Base-by-base conservation (phyloP, 2,797 vertebrate genomes). In the Centropyge bicolor region DNA sequence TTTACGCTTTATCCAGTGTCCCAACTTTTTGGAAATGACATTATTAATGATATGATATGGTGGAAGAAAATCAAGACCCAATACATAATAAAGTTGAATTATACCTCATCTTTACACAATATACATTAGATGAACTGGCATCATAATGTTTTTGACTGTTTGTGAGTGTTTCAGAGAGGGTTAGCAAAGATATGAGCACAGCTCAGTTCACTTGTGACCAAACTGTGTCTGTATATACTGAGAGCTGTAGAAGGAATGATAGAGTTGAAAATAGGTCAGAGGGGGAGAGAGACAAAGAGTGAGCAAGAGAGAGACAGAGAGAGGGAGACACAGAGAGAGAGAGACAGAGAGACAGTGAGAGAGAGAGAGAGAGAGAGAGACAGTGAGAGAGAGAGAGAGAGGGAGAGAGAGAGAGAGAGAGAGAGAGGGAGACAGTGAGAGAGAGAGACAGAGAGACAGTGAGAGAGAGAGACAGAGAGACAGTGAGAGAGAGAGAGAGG, bases 231-330 rank as follows among this genome's bases (percentile, higher is more conserved):
- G 56, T 51, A 14, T n/a, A n/a, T 46, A 71, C 41, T 24, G 41
- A 82, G 55, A 67, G n/a, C 78, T 67, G 55, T 10, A 41, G 45
- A 46, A 48, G 40, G 51, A 51, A 86, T 82, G 74, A 73, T 80
- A 73, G 19, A 45, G 46, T 76, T 59, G 74, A 70, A 84, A 81
- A 72, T 36, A 80, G 84, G 81, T 83, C 84, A 80, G 74, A 49
- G 57, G 19, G 51, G 8, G 65, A 27, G 54, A 22, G 66, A 55
- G 51, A 45, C 2, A 14, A 14, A 8, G 16, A 36, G 14, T 27
- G 35, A 20, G n/a, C n/a, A n/a, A 80, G 64, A 68, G n/a, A 24
- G 51, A 43, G n/a, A 38, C 19, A 56, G 36, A 16, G 20, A 54
- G 22, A 48, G 36, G 20, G 40, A 55, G 45, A 35, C 55, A 12